Percentiles rank a stretch among this genome's conserved stretches.
Conservation (phyloP, 2,888 invertebrate species). For the Lasioglossum oenotherae region DNA sequence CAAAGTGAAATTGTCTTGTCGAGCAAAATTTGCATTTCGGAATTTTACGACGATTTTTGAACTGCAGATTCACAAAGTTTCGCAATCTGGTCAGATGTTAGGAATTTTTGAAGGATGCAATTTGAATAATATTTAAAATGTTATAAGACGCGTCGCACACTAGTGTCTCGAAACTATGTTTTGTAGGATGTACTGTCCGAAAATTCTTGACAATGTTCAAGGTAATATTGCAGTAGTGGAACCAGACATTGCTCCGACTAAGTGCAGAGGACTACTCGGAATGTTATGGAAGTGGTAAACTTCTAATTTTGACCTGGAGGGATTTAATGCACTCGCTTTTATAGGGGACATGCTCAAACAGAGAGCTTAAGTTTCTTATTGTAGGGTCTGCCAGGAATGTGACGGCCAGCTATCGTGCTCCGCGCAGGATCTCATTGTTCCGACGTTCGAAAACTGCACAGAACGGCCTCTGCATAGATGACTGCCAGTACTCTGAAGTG, state of each 20-base stretch:
- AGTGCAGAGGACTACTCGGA: neutral
- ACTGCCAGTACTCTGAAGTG: neutral
- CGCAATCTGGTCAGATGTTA: neutral
- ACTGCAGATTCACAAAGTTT: neutral
- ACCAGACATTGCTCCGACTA: neutral
- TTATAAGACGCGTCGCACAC: neutral
- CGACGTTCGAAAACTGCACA: neutral
- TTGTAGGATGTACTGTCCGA: neutral
- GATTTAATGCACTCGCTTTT: neutral
- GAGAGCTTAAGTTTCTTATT: neutral
- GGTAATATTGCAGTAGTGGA: neutral
- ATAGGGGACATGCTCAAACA: neutral
- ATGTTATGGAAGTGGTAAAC: neutral
- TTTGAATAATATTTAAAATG: neutral
- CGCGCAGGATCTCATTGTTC: neutral
- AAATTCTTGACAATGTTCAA: neutral
- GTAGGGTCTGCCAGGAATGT: neutral
- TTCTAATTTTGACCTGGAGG: constrained; percentile 2
- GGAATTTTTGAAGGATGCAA: neutral
- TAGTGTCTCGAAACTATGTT: neutral
- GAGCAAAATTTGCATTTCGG: neutral
- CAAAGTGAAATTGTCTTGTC: neutral
- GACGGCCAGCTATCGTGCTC: neutral
- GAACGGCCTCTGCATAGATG: neutral
- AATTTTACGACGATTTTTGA: neutral